Evolutionary conservation across 2,113 vertebrate genomes (phyloP), one percentile per base, ranked within the genome.

Genomic region (Caretta caretta): DNA sequence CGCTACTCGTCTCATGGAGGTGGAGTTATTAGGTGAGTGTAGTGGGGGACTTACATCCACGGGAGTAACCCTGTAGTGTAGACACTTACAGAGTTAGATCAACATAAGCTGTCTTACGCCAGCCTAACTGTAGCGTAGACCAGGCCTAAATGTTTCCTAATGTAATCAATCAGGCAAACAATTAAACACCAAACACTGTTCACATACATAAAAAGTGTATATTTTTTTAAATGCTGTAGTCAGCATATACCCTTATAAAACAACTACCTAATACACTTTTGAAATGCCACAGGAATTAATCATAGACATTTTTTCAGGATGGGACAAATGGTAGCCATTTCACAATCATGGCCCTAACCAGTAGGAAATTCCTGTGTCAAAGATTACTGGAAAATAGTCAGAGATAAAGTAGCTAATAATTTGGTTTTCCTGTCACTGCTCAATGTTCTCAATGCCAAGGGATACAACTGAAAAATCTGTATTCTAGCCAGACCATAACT

Each of bases 401-500:
- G 57, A 0, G 22, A 35, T 35, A 1, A 25, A 86, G 51, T 2
- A 82, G 27, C 7, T 24, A 88, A 59, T 31, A 62, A 53, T 46
- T 92, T 88, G 42, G 48, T 94, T 96, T 96, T 89, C 83, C 81
- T 94, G 17, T 80, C 78, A 80, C 35, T 69, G 53, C 50, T 8
- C 42, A 90, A 84, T 22, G 11, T 80, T 89, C 56, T 59, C 51
- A 96, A 84, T 72, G 89, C 31, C 83, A 93, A 90, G 10, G 56
- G 56, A 12, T 82, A 54, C 25, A 76, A 81, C 35, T 78, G 95
- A n/a, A 49, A 88, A 80, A 94, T 80, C 83, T 81, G 51, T 87
- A 27, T 91, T 86, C 50, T 57, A 76, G 53, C 87, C 94, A 84
- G 42, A 86, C 75, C 78, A 83, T 91, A 94, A 38, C 78, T 42